Conservation (phyloP, 2,888 invertebrate species). For the Notodonta dromedarius region DNA sequence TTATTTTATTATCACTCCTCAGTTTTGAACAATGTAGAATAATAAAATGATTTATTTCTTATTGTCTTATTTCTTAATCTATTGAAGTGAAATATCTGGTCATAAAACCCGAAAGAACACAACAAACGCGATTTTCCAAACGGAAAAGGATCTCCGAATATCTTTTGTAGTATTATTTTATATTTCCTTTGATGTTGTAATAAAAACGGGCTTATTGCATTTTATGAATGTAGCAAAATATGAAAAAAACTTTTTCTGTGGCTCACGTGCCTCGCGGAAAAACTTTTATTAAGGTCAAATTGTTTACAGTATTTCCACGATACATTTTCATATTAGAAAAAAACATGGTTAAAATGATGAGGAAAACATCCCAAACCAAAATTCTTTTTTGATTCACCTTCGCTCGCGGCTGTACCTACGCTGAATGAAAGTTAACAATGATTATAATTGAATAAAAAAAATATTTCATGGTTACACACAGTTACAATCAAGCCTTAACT, state of each 20-base stretch:
- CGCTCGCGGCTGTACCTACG: too few relatives aligned
- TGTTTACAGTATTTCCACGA: constrained; percentile 5
- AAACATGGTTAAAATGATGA: background rate
- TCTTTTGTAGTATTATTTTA: constrained; percentile 3
- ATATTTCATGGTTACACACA: too few relatives aligned
- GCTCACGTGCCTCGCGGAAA: background rate
- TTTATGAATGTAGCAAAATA: constrained; percentile 13
- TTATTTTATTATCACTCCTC: too few relatives aligned
- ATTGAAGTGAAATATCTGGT: too few relatives aligned
- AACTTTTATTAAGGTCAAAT: constrained; percentile 10
- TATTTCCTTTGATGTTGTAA: constrained; percentile 8
- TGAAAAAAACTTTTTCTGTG: constrained; percentile 1
- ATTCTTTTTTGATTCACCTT: background rate
- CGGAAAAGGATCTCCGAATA: background rate
- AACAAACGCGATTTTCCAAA: background rate
- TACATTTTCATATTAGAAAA: background rate
- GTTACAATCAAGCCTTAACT: too few relatives aligned
- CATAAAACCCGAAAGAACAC: background rate
- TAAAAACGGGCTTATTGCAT: constrained; percentile 15
- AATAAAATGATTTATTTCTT: too few relatives aligned
- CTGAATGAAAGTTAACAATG: too few relatives aligned
- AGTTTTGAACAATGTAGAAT: too few relatives aligned
- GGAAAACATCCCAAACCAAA: background rate
- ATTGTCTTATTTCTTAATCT: too few relatives aligned
- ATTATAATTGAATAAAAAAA: too few relatives aligned